Conservation (phyloP, 1,140 invertebrate species). For the Adelges cooleyi region DNA sequence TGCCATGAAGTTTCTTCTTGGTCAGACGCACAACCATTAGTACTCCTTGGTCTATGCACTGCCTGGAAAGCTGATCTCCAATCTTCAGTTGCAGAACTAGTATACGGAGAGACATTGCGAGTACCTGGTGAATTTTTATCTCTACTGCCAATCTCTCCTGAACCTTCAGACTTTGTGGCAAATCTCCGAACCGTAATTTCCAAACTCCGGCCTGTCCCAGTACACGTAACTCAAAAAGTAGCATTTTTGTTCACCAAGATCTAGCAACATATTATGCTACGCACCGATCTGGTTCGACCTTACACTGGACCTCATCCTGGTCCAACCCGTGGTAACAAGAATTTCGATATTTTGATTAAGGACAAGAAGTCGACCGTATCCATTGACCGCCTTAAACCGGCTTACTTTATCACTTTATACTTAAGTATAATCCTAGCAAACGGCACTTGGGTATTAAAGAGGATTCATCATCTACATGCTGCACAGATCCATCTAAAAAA, state of each 20-base stretch:
- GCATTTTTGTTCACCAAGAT: not conserved
- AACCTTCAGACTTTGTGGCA: too few relatives aligned
- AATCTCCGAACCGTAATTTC: too few relatives aligned
- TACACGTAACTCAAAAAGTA: not conserved
- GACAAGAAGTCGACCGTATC: too few relatives aligned
- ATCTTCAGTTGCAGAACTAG: too few relatives aligned
- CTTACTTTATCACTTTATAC: conserved; percentile 19
- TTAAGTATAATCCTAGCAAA: too few relatives aligned
- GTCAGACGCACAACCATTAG: not conserved
- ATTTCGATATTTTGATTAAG: too few relatives aligned
- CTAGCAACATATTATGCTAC: not conserved
- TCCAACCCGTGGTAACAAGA: not conserved
- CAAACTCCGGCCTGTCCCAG: too few relatives aligned
- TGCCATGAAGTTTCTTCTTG: conserved; percentile 1
- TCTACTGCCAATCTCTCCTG: not conserved
- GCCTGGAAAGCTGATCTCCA: too few relatives aligned
- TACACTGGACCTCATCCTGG: not conserved
- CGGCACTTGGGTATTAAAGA: too few relatives aligned
- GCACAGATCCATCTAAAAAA: too few relatives aligned
- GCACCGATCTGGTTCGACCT: not conserved
- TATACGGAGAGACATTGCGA: conserved; percentile 15
- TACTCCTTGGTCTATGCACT: not conserved
- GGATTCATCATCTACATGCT: too few relatives aligned
- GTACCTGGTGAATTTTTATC: conserved; percentile 16
- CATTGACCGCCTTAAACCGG: too few relatives aligned